Evolutionary conservation across 2,797 vertebrate genomes (phyloP).

Genomic region (Adelosebastes latens): DNA sequence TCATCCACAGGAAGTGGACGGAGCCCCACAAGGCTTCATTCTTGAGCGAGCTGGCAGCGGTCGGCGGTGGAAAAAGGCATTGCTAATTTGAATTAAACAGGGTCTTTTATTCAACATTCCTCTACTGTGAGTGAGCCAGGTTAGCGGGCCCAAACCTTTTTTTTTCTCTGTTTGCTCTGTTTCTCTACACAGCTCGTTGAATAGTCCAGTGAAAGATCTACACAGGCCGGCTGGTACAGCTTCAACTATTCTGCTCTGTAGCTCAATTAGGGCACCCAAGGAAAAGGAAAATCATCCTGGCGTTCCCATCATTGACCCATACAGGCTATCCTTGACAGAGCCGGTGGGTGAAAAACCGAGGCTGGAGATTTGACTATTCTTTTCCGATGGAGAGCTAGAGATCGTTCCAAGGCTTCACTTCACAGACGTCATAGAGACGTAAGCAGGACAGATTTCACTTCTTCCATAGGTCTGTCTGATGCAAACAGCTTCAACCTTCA

Average conservation of each 20-base stretch:
- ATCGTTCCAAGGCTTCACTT: slow-evolving; percentile 32
- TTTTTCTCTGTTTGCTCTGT: slow-evolving; percentile 32
- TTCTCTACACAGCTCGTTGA: slow-evolving; percentile 11
- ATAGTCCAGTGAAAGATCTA: slow-evolving; percentile 18
- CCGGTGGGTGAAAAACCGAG: not conserved
- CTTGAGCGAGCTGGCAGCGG: slow-evolving; percentile 63
- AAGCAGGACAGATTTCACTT: slow-evolving; percentile 27
- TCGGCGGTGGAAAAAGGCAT: slow-evolving; percentile 61
- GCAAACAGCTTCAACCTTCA: not conserved
- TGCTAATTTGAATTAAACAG: slow-evolving; percentile 70
- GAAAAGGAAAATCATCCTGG: slow-evolving; percentile 28
- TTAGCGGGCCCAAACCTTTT: slow-evolving; percentile 37
- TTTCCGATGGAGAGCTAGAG: slow-evolving; percentile 29
- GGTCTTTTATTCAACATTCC: slow-evolving; percentile 66
- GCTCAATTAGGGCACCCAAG: slow-evolving; percentile 2
- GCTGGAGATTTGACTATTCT: slow-evolving; percentile 29
- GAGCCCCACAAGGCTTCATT: slow-evolving; percentile 70
- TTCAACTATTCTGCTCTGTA: slow-evolving; percentile 14
- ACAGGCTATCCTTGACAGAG: slow-evolving; percentile 5
- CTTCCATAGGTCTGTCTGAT: slow-evolving; percentile 26
- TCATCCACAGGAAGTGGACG: slow-evolving; percentile 62
- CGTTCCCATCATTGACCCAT: slow-evolving; percentile 19
- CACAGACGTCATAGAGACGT: slow-evolving; percentile 33
- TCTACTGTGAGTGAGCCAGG: slow-evolving; percentile 45
- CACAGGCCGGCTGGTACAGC: not conserved